phyloP scores from a whole-genome alignment of 2,797 vertebrate genomes.

The Yasuhikotakia modesta region DNA sequence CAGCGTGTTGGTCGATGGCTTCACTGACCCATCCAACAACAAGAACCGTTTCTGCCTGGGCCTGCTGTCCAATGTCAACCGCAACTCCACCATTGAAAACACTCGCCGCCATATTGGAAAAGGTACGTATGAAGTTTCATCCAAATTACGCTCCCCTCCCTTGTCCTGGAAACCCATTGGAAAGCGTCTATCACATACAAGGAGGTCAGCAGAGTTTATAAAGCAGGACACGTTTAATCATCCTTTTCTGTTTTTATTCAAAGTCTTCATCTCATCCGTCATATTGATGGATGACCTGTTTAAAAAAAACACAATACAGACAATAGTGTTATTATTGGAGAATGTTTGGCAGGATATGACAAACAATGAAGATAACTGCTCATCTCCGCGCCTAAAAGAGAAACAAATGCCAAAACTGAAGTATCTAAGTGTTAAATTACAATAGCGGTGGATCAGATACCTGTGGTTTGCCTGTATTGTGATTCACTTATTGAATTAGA shows the following conservation, averaged over 20 bases:
- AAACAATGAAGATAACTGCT: background rate
- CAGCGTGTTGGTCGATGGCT: slow-evolving; percentile 93
- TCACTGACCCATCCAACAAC: slow-evolving; percentile 96
- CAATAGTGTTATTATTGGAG: background rate
- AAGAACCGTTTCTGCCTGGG: too few relatives aligned
- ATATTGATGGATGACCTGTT: background rate
- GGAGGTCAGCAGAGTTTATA: background rate
- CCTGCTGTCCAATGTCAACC: slow-evolving; percentile 95
- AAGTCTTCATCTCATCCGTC: background rate
- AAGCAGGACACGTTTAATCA: too few relatives aligned
- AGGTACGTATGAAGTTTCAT: slow-evolving; percentile 73
- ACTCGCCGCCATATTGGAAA: slow-evolving; percentile 95
- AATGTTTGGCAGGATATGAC: background rate
- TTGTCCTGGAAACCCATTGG: background rate
- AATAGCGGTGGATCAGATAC: background rate
- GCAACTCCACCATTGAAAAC: slow-evolving; percentile 97
- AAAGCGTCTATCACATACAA: background rate
- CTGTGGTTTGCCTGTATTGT: background rate
- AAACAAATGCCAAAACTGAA: background rate
- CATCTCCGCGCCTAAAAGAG: slow-evolving; percentile 13
- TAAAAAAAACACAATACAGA: background rate
- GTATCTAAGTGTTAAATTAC: background rate
- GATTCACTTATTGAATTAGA: background rate
- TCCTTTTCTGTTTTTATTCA: background rate
- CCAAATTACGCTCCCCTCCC: background rate